Conservation (phyloP, 2,888 invertebrate genomes). For the Melangyna quadrimaculata region DNA sequence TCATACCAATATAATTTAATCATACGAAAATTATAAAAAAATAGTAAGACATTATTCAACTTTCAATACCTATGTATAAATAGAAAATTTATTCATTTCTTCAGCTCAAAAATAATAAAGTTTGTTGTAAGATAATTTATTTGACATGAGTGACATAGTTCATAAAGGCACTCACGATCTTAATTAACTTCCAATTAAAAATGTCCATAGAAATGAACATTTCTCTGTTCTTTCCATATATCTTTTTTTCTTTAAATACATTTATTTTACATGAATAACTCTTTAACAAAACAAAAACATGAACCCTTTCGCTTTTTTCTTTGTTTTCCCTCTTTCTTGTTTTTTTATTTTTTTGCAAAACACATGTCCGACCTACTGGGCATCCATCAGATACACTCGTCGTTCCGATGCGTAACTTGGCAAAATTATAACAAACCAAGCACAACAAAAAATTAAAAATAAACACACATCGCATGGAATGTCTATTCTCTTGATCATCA, state of each 20-base stretch:
- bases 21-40: not conserved
- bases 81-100: no score
- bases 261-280: not conserved
- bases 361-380: constrained; percentile 70
- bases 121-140: not conserved
- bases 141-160: not conserved
- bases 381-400: constrained; percentile 35
- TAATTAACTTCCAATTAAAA: constrained; percentile 62
- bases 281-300: not conserved
- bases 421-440: constrained; percentile 10
- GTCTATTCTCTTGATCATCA: constrained; percentile 21
- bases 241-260: not conserved
- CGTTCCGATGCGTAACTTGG: constrained; percentile 47
- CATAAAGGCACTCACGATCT: constrained; percentile 18
- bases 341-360: not conserved
- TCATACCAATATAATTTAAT: no score
- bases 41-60: no score
- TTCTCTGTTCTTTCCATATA: not conserved
- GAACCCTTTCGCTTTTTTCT: constrained; percentile 11
- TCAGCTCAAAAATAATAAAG: not conserved
- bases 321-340: not conserved
- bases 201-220: constrained; percentile 14
- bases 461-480: constrained; percentile 44
- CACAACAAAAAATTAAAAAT: constrained; percentile 1
- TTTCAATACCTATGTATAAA: no score